phyloP scores from a whole-genome alignment of 2,888 invertebrate genomes.

The Cataglyphis cursor region DNA sequence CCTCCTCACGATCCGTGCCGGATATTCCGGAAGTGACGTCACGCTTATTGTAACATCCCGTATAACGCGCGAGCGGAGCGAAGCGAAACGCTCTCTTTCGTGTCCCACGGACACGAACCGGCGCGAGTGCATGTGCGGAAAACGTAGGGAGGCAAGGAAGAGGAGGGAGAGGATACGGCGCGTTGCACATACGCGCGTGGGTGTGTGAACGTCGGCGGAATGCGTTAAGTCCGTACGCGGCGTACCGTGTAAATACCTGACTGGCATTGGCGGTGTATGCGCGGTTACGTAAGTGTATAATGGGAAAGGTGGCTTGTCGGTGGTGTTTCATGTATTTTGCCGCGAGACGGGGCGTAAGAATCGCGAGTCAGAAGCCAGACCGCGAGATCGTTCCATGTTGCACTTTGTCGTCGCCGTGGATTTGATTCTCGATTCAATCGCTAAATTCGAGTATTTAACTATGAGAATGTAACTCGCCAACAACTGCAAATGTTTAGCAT shows the following conservation, averaged over 20 bases:
- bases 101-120: conserved; percentile 66
- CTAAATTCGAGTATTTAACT: too few species aligned
- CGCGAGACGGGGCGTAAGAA: conserved; percentile 32
- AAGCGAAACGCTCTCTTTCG: conserved; percentile 72
- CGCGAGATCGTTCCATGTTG: conserved; percentile 14
- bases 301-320: conserved; percentile 62
- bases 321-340: not conserved
- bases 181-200: conserved; percentile 63
- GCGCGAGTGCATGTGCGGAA: conserved; percentile 52
- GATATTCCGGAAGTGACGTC: conserved; percentile 85
- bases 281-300: conserved; percentile 58
- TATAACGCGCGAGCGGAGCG: conserved; percentile 65
- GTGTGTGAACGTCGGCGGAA: conserved; percentile 72
- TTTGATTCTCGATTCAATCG: not conserved
- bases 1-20: conserved; percentile 77
- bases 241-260: conserved; percentile 74
- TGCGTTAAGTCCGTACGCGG: conserved; percentile 66
- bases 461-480: not conserved
- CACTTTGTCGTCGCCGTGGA: conserved; percentile 4
- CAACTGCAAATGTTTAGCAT: not conserved
- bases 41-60: conserved; percentile 84
- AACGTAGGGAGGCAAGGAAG: conserved; percentile 15
- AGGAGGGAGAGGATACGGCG: conserved; percentile 25
- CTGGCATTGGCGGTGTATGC: conserved; percentile 57
- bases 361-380: not conserved